Conservation (phyloP, 1,140 invertebrate genomes). For the Eriosoma lanigerum region DNA sequence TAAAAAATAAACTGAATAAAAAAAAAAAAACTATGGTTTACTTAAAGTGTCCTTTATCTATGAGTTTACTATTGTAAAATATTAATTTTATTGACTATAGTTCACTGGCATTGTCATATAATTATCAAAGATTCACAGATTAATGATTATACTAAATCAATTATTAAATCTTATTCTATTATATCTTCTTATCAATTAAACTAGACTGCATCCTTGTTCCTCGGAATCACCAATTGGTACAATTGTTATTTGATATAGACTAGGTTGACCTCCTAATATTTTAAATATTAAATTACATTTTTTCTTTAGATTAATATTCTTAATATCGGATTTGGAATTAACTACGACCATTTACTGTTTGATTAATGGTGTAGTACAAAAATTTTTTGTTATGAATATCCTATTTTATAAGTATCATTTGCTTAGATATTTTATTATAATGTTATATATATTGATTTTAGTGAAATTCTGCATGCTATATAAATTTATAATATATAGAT, state of each 20-base stretch:
- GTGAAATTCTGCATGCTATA: background rate
- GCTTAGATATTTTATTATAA: background rate
- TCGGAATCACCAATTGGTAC: conserved; percentile 7
- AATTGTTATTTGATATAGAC: background rate
- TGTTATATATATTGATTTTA: background rate
- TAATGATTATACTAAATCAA: no score
- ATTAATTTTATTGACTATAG: no score
- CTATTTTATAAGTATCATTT: background rate
- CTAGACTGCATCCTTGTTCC: no score
- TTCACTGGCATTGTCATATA: no score
- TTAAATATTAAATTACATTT: background rate
- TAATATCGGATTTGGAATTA: no score
- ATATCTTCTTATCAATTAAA: no score
- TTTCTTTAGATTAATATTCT: background rate
- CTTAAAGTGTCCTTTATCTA: no score
- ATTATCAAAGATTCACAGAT: no score
- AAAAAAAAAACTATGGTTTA: no score
- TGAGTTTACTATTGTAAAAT: no score
- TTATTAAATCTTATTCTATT: no score
- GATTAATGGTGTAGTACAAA: background rate
- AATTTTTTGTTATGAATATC: background rate
- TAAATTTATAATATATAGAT: background rate
- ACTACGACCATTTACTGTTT: background rate
- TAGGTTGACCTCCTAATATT: background rate
- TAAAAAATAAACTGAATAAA: no score